Base-by-base conservation (phyloP, 2,797 vertebrate genomes). In the Macrochelys suwanniensis region DNA sequence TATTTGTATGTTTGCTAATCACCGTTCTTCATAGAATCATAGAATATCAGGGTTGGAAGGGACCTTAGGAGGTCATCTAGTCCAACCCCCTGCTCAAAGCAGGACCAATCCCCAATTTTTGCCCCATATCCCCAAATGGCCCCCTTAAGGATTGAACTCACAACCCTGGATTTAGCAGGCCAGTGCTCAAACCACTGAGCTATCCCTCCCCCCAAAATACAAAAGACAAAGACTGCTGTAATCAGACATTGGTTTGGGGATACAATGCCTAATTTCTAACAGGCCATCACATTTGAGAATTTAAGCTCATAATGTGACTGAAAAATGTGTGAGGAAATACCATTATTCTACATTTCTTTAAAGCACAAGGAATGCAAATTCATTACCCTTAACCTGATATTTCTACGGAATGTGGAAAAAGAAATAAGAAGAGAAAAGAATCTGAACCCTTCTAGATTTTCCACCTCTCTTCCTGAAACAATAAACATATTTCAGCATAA, bases 271-370 rank as follows among this genome's bases (percentile, higher is more conserved):
- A 61, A 76, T 53, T 83, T 25, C 49, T 33, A 87, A 82, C 42
- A 33, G 45, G 11, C 11, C 49, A 7, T 7, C 5, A 53, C 11
- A 74, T 25, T 76, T n/a, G 45, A 74, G 76, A 74, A 45, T 61
- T 92, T 76, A 53, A 49, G 79, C 74, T 87, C 92, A 89, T 89
- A 92, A 90, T 7, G 17, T 68, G 33, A 81, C 51, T 95, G 90
- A 90, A 86, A 91, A 71, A 80, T 1, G 4, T 26, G 81, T n/a
- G 49, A 54, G 77, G 54, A 54, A 51, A 5, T 23, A 15, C 2
- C 1, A 1, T 23, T 54, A 54, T 50, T 68, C 6, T n/a, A 11
- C 3, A 17, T 57, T 25, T 7, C 13, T 86, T 84, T 61, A 59
- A 85, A 1, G 19, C 33, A 21, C 3, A 65, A 65, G 33, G 59